Evolutionary conservation across 2,888 invertebrate species (phyloP).

Genomic region (Malachius bipustulatus): DNA sequence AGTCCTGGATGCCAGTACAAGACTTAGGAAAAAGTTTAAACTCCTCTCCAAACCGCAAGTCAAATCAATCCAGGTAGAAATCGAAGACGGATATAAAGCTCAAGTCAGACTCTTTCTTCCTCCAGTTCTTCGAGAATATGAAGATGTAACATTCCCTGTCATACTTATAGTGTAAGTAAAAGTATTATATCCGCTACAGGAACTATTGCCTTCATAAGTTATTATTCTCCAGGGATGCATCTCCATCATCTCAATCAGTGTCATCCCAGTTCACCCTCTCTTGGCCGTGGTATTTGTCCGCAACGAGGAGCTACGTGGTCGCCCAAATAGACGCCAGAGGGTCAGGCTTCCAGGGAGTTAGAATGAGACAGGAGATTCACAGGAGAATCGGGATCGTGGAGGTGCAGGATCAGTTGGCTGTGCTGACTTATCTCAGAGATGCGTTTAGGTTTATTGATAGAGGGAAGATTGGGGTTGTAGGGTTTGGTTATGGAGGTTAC

Average conservation of each 20-base stretch:
- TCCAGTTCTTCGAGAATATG: constrained; percentile 71
- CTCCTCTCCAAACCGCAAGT: constrained; percentile 64
- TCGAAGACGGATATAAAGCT: constrained; percentile 54
- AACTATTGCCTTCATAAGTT: too few relatives aligned
- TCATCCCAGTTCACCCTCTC: constrained; percentile 67
- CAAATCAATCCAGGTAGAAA: constrained; percentile 52
- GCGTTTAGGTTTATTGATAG: constrained; percentile 73
- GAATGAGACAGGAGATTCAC: constrained; percentile 59
- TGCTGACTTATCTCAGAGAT: constrained; percentile 59
- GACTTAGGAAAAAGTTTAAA: constrained; percentile 48
- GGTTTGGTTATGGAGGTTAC: constrained; percentile 82
- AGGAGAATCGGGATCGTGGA: constrained; percentile 50
- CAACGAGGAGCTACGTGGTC: constrained; percentile 71
- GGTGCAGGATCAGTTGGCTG: constrained; percentile 51
- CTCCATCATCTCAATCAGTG: constrained; percentile 76
- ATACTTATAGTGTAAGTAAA: constrained; percentile 70
- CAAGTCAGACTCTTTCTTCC: constrained; percentile 72
- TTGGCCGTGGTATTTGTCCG: constrained; percentile 78
- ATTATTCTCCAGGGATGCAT: constrained; percentile 57
- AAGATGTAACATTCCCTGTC: constrained; percentile 69
- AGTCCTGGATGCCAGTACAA: constrained; percentile 57
- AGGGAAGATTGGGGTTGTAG: constrained; percentile 71
- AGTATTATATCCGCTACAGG: neutral
- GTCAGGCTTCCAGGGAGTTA: constrained; percentile 71
- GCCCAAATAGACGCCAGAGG: constrained; percentile 85